These are phyloP conservation scores for Drosophila ercepeae DNA, from an alignment of 1,140 invertebrate species.

Conservation along the genomic window DNA sequence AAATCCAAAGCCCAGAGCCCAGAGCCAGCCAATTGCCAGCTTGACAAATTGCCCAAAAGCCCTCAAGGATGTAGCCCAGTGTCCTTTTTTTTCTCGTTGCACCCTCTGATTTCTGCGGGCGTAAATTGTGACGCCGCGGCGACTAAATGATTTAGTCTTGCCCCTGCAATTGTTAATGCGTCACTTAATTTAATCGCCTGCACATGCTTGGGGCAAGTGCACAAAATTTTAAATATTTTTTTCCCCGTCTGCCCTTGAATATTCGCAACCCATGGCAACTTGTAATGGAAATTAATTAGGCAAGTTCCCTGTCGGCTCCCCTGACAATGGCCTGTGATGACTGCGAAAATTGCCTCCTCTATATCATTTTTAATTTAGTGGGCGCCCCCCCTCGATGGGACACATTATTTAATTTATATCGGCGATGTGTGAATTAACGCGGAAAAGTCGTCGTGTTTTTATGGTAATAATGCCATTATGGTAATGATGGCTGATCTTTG, in stretches of 20 bases:
- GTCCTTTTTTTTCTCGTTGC: neutral
- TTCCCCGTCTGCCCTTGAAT: conserved; percentile 33
- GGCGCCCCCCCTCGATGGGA: conserved; percentile 51
- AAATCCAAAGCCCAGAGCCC: neutral
- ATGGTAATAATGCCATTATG: no score
- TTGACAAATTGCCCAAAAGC: conserved; percentile 73
- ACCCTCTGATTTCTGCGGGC: conserved; percentile 31
- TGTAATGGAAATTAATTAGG: conserved; percentile 81
- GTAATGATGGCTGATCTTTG: conserved; percentile 13
- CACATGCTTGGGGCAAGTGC: conserved; percentile 1
- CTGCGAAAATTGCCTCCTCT: conserved; percentile 43
- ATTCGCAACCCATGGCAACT: conserved; percentile 70
- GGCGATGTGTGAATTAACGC: conserved; percentile 64
- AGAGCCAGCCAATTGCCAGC: conserved; percentile 50
- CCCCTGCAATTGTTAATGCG: conserved; percentile 55
- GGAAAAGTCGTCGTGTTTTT: conserved; percentile 25
- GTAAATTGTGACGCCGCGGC: conserved; percentile 33
- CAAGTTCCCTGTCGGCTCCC: conserved; percentile 45
- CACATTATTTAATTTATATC: conserved; percentile 62
- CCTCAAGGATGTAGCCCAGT: conserved; percentile 15
- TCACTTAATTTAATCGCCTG: conserved; percentile 66
- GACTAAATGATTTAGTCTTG: conserved; percentile 74
- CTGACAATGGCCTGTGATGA: conserved; percentile 34
- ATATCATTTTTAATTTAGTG: conserved; percentile 75
- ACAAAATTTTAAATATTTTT: conserved; percentile 31